These are phyloP conservation scores for Chrysotoxum bicinctum DNA, from an alignment of 2,888 invertebrate species.

Conservation along the genomic window DNA sequence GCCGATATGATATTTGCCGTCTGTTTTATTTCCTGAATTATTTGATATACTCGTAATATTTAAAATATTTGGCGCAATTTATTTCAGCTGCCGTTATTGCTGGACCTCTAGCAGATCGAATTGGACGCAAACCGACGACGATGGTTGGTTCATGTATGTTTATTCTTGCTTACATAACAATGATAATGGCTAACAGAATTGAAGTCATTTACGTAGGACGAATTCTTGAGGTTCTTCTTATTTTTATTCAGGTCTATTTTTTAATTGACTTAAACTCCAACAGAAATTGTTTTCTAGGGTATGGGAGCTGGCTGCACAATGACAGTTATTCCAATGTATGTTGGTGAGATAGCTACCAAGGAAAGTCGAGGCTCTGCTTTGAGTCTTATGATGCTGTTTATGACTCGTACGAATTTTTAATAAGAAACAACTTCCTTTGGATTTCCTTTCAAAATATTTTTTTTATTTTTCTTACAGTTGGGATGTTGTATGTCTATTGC, in stretches of 20 bases:
- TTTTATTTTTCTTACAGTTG: slow-evolving; percentile 79
- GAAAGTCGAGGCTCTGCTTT: slow-evolving; percentile 91
- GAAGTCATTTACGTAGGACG: slow-evolving; percentile 83
- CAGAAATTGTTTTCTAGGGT: slow-evolving; percentile 80
- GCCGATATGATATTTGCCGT: no score
- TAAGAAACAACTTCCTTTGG: no score
- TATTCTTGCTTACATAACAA: slow-evolving; percentile 87
- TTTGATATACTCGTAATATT: no score
- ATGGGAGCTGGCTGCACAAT: slow-evolving; percentile 87
- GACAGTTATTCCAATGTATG: slow-evolving; percentile 91
- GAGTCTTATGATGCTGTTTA: slow-evolving; percentile 89
- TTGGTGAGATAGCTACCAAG: slow-evolving; percentile 91
- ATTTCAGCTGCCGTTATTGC: slow-evolving; percentile 86
- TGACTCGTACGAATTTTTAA: slow-evolving; percentile 30
- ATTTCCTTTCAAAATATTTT: not conserved
- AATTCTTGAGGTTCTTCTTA: slow-evolving; percentile 76
- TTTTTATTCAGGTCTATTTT: not conserved
- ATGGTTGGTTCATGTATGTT: slow-evolving; percentile 86
- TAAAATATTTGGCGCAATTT: slow-evolving; percentile 8
- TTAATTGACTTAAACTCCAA: not conserved
- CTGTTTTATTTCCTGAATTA: no score
- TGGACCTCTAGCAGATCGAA: slow-evolving; percentile 85
- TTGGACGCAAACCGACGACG: slow-evolving; percentile 88
- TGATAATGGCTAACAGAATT: slow-evolving; percentile 85
- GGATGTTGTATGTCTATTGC: slow-evolving; percentile 87